phyloP scores from a whole-genome alignment of 2,888 invertebrate species.

The Drosophila koepferae region DNA sequence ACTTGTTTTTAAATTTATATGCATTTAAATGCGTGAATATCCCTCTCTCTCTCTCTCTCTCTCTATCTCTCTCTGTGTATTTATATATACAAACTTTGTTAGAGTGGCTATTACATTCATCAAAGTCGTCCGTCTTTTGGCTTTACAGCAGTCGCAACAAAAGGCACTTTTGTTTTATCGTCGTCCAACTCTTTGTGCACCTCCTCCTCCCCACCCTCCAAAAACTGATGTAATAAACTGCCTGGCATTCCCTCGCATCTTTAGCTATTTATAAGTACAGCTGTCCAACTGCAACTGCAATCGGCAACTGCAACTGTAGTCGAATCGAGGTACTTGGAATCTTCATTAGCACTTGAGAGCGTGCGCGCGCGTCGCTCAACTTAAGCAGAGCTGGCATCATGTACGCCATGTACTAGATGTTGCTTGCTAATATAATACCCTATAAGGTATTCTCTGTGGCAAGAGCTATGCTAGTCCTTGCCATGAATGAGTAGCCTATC shows the following conservation, averaged over 20 bases:
- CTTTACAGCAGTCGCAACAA: slow-evolving; percentile 32
- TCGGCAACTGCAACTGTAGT: slow-evolving; percentile 1
- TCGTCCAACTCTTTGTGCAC: slow-evolving; percentile 32
- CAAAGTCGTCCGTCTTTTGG: slow-evolving; percentile 54
- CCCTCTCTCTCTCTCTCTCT: neutral
- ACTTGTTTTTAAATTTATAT: slow-evolving; percentile 38
- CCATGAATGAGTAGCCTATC: too few relatives aligned
- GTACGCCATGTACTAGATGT: neutral
- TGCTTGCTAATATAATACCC: neutral
- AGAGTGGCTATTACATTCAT: slow-evolving; percentile 51
- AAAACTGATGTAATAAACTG: slow-evolving; percentile 54
- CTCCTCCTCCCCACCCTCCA: too few relatives aligned
- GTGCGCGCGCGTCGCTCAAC: slow-evolving; percentile 23
- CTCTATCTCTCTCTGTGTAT: neutral
- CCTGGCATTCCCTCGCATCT: slow-evolving; percentile 24
- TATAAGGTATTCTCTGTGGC: neutral
- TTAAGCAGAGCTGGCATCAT: slow-evolving; percentile 21
- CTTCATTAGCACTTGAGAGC: slow-evolving; percentile 53
- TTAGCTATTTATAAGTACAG: slow-evolving; percentile 54
- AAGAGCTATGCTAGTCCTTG: neutral
- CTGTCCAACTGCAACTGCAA: slow-evolving; percentile 11
- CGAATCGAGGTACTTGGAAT: slow-evolving; percentile 31
- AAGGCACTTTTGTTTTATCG: slow-evolving; percentile 58
- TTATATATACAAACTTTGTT: slow-evolving; percentile 14
- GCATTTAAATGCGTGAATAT: slow-evolving; percentile 38